phyloP scores from a whole-genome alignment of 2,113 vertebrate species.

The Marmota flaviventris region DNA sequence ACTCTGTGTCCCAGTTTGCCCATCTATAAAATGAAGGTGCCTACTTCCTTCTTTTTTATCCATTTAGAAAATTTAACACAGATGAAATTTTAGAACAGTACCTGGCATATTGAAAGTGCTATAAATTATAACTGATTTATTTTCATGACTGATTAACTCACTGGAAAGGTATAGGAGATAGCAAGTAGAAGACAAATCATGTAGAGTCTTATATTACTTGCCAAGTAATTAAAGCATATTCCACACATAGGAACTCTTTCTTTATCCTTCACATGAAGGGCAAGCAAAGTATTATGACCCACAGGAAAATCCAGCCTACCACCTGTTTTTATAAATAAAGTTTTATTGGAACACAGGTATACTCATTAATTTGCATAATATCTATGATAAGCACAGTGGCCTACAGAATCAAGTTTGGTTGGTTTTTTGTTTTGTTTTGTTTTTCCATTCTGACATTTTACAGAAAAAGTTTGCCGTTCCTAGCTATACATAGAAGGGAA shows the following conservation, averaged over 20 bases:
- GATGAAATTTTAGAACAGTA: neutral
- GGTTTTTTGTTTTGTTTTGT: too few relatives aligned
- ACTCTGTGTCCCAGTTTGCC: neutral
- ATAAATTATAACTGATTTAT: slow-evolving; percentile 5
- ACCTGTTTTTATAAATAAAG: neutral
- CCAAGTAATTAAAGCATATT: neutral
- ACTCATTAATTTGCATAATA: neutral
- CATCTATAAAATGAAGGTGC: neutral
- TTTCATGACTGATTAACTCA: neutral
- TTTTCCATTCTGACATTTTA: neutral
- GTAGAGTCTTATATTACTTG: neutral
- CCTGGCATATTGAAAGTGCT: neutral
- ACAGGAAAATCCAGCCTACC: neutral
- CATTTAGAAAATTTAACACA: slow-evolving; percentile 14
- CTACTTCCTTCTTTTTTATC: neutral
- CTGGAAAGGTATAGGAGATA: neutral
- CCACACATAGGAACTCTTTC: neutral
- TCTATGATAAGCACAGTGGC: neutral
- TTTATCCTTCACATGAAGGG: neutral
- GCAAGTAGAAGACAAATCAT: neutral
- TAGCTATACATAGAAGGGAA: neutral
- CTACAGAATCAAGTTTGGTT: neutral
- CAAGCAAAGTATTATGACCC: neutral
- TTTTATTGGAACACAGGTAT: neutral
- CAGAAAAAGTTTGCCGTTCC: neutral